Evolutionary conservation across 92 coral and sea anemone species (phyloP), one percentile per base, ranked within the genome.

Genomic region (Parazoanthus atlanticus): DNA sequence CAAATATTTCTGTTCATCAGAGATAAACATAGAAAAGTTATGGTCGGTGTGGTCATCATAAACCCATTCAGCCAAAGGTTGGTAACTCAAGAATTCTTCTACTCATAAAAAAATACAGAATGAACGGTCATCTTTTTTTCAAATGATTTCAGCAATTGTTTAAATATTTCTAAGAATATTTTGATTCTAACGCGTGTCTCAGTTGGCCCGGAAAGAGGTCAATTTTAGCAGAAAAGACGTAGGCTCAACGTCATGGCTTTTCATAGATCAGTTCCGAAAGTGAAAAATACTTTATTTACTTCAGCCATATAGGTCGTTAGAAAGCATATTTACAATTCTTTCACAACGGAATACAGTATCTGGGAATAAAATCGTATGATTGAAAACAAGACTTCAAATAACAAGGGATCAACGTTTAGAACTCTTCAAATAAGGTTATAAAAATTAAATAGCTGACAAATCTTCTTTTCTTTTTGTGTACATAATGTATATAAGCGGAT

Each of bases 351-450:
- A 80, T 80, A 54, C 33, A 19, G 47, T 80, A 52, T 54, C 61
- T 54, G 40, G 64, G 21, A 32, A 21, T 80, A 80, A 80, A 80
- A 54, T 32, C 15, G 69, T 41, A 84, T 28, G 78, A 34, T n/a
- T 26, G 54, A 79, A 69, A 84, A 28, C 64, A 46, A 31, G 74
- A 69, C 66, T 82, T 36, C 13, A 84, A 33, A 70, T 36, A 74
- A 67, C 76, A 84, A 41, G 67, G 41, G 46, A 84, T 84, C 78
- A 67, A 70, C 43, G 67, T 84, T 69, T 38, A 17, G 3, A 28
- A 84, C 87, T 71, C 77, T 40, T 84, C 78, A 84, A 69, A 84
- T 84, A 84, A 43, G 87, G 87, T 84, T 70, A 84, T 41, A 54
- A 54, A 36, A 13, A 70, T 41, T 84, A 69, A 28, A 69, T 34